Percentiles rank a stretch among this genome's conserved stretches.
These are phyloP conservation scores for Mormyrops boulengeri DNA, from an alignment of 2,797 vertebrate genomes.

Conservation along the genomic window DNA sequence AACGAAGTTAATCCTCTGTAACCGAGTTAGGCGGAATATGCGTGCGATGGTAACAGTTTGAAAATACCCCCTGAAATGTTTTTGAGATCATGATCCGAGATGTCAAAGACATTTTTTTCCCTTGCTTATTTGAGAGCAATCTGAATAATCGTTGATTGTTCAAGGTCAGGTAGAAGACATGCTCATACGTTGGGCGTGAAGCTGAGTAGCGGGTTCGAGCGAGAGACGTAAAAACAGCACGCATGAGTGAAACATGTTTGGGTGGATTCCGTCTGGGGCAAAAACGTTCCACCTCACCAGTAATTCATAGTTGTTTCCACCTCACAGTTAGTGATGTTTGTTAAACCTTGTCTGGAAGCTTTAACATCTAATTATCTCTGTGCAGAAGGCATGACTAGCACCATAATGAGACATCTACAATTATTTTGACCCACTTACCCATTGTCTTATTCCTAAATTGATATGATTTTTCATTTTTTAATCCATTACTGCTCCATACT, in stretches of 20 bases:
- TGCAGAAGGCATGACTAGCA: conserved; percentile 30
- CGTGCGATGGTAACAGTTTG: not conserved
- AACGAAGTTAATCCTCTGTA: conserved; percentile 11
- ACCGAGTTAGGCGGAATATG: not conserved
- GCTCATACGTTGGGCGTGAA: not conserved
- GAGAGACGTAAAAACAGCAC: not conserved
- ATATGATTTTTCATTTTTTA: not conserved
- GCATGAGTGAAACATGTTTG: not conserved
- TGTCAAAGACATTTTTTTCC: too few relatives aligned
- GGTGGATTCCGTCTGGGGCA: conserved; percentile 5
- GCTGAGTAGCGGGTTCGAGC: not conserved
- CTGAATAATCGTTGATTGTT: not conserved
- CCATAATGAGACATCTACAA: not conserved
- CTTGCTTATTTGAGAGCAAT: not conserved
- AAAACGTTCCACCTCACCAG: conserved; percentile 23
- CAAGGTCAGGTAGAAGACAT: not conserved
- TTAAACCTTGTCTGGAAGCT: conserved; percentile 34
- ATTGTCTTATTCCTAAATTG: not conserved
- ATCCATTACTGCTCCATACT: not conserved
- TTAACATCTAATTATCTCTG: conserved; percentile 28
- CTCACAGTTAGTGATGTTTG: conserved; percentile 36
- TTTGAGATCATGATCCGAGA: not conserved
- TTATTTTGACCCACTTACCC: not conserved
- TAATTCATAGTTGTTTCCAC: conserved; percentile 35
- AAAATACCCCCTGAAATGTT: not conserved